Evolutionary conservation across 2,797 vertebrate genomes (phyloP).

Genomic region (Agapornis canus): DNA sequence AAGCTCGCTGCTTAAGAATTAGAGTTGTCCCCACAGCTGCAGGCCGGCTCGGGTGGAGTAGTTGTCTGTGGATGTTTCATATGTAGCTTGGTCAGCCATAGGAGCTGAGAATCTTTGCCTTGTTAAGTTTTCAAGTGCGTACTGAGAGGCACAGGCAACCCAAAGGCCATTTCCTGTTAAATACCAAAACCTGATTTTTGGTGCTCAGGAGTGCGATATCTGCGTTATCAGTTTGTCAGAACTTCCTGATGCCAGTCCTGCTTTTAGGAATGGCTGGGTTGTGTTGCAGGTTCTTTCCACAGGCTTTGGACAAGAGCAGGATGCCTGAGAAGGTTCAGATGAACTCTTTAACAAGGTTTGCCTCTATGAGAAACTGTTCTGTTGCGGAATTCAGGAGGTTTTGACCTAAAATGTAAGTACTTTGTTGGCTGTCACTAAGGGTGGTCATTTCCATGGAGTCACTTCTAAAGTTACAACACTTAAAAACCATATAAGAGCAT

Average conservation of each 20-base stretch:
- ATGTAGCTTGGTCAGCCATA: background rate
- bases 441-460: background rate
- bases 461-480: background rate
- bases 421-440: background rate
- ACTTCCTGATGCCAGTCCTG: background rate
- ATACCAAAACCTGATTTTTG: background rate
- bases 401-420: background rate
- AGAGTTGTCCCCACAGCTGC: background rate
- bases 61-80: background rate
- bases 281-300: background rate
- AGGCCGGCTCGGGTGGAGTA: background rate
- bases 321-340: background rate
- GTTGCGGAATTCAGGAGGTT: background rate
- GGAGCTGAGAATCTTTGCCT: background rate
- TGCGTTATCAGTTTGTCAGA: background rate
- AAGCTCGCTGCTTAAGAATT: background rate
- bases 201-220: background rate
- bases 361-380: background rate
- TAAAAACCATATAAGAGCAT: background rate
- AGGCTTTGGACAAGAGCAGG: fast-evolving
- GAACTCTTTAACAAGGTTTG: background rate
- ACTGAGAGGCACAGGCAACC: background rate
- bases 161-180: background rate
- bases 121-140: background rate
- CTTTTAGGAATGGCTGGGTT: background rate